These are phyloP conservation scores for Stenichneumon culpator DNA, from an alignment of 2,888 invertebrate species.

Conservation along the genomic window DNA sequence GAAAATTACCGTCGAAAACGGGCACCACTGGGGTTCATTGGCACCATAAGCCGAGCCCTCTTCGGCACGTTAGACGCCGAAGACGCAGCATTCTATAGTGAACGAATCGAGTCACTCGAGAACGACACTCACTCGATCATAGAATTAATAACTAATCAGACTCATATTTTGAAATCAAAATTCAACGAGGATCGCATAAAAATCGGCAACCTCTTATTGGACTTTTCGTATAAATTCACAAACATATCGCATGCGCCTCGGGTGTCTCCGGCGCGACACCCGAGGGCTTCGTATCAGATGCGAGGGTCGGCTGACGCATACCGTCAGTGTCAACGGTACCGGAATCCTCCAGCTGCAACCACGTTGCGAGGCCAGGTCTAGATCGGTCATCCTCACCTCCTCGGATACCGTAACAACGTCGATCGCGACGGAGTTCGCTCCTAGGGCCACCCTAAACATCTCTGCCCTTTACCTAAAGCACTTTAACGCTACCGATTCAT, in stretches of 20 bases:
- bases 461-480: background rate
- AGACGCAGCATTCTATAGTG: background rate
- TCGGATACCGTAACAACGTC: background rate
- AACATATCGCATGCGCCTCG: background rate
- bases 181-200: background rate
- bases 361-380: background rate
- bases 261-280: constrained; percentile 7
- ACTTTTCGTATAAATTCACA: background rate
- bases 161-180: too few relatives aligned
- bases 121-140: too few relatives aligned
- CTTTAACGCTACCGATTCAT: too few relatives aligned
- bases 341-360: background rate
- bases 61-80: background rate
- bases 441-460: background rate
- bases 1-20: background rate
- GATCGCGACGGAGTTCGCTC: background rate
- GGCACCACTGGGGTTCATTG: background rate
- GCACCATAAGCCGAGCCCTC: background rate
- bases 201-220: background rate
- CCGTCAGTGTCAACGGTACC: background rate
- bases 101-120: background rate
- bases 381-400: background rate
- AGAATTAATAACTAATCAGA: too few relatives aligned
- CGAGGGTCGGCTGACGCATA: background rate
- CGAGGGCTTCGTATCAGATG: constrained; percentile 1